Evolutionary conservation across 1,140 invertebrate genomes (phyloP), one percentile per base, ranked within the genome.

Genomic region (Coptotermes formosanus): DNA sequence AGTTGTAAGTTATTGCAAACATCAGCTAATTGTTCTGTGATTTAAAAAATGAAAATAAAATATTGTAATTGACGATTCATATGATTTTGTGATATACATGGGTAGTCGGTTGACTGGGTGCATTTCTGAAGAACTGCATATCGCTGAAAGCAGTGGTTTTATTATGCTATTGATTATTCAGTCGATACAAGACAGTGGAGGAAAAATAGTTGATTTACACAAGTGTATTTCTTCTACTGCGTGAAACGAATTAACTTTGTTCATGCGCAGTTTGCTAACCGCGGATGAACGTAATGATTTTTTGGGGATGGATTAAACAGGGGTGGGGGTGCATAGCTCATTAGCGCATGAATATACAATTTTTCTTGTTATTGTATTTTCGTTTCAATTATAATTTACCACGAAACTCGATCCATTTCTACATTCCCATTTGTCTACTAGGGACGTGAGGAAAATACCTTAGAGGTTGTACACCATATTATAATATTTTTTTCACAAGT

Each of bases 221-320:
- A 82, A 83, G 89, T 90, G 90, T 91, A 91, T 91, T 91, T 91
- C 91, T 92, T 91, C 90, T 91, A 91, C 91, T 91, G 91, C 90
- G 90, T 91, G 91, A 82, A 87, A 90, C 91, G 91, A 92, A 92
- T 92, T 92, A 92, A 92, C 90, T 90, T 90, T 91, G 91, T 91
- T 92, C 91, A 92, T 92, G 91, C 91, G 91, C 91, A 91, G 91
- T 91, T 84, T 86, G 52, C 55, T 84, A 75, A 55, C 91, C 91
- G 90, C 90, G 91, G 90, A 91, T 91, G 90, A 91, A 90, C 91
- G 91, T 92, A 92, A 92, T 92, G 91, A 92, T 92, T 92, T 92
- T 92, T 92, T 92, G 91, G 91, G 91, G 85, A 86, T 84, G 86
- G 85, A 87, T 82, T 59, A 84, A 86, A 32, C 85, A 86, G 89